Conservation (phyloP, 2,888 invertebrate genomes). For the Limenitis arthemis region DNA sequence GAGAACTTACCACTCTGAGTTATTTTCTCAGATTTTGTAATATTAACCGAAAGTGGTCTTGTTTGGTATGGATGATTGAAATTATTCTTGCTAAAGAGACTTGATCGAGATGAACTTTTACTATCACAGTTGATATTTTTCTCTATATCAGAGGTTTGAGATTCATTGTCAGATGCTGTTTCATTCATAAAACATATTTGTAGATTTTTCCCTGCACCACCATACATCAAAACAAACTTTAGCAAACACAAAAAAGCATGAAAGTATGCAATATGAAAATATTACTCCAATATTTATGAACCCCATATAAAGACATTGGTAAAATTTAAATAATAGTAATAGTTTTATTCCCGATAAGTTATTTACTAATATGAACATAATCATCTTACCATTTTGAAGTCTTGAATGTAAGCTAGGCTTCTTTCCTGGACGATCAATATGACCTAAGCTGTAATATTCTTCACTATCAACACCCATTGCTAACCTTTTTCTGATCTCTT, state of each 20-base stretch:
- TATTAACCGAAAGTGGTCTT: constrained; percentile 60
- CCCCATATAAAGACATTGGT: not conserved
- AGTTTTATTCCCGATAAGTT: too few relatives aligned
- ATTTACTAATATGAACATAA: not conserved
- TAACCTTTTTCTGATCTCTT: constrained; percentile 90
- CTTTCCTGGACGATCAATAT: constrained; percentile 78
- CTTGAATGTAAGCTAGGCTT: constrained; percentile 92
- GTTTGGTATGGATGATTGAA: constrained; percentile 67
- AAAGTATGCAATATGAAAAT: not conserved
- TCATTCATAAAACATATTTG: constrained; percentile 98
- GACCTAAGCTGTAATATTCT: constrained; percentile 75
- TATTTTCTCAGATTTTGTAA: constrained; percentile 61
- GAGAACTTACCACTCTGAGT: constrained; percentile 55
- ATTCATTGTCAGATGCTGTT: constrained; percentile 87
- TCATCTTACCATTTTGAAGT: constrained; percentile 83
- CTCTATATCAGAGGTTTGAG: constrained; percentile 82
- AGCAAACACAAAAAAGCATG: constrained; percentile 14
- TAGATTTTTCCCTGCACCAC: constrained; percentile 85
- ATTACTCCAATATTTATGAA: not conserved
- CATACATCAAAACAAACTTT: constrained; percentile 28
- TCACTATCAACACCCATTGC: constrained; percentile 89
- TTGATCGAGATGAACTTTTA: constrained; percentile 56
- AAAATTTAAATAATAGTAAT: too few relatives aligned
- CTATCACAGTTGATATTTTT: constrained; percentile 50
- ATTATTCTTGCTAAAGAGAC: constrained; percentile 57